Evolutionary conservation across 2,113 vertebrate species (phyloP), one percentile per base, ranked within the genome.

Genomic region (Oceanites oceanicus): DNA sequence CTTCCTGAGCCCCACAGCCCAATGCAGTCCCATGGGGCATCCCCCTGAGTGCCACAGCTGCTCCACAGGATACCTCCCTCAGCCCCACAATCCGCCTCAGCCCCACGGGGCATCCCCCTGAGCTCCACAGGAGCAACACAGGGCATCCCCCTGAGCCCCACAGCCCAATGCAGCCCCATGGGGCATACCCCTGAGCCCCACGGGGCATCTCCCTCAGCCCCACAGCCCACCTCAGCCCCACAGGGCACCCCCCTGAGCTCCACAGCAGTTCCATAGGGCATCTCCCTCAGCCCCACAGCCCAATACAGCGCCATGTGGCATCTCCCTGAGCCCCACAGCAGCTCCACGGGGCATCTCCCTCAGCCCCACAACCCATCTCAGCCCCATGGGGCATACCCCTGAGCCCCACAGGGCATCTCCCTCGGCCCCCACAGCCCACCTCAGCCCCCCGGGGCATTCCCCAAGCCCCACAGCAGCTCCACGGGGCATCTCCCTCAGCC

Each of bases 31-130:
- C 29, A 29, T 0, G 1, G 18, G 4, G 4, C 22, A 52, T 3
- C 16, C 1, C 53, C 22, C 22, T 13, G 10, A 85, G 40, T 9
- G 30, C 53, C 26, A 29, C 15, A n/a, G 5, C 10, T 36, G 45
- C 13, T 21, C 47, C 34, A 40, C 13, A 20, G 20, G 1, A 3
- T 17, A 5, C 1, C 17, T 1, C 10, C 21, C 22, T 14, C 6
- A 71, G 14, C 6, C 26, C 29, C 56, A 8, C 21, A 29, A 13
- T 20, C 47, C 21, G 22, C 5, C 21, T 12, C 42, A 56, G 7
- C 21, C 4, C n/a, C 26, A 26, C 1, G 2, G 6, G 2, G 1
- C 21, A 52, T 7, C 17, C 0, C 1, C 13, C 38, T 4, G 13
- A 45, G 19, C 25, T 20, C 34, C 30, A 59, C 3, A 29, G 12